Evolutionary conservation across 2,797 vertebrate genomes (phyloP).

Genomic region (Pteropus rufus): DNA sequence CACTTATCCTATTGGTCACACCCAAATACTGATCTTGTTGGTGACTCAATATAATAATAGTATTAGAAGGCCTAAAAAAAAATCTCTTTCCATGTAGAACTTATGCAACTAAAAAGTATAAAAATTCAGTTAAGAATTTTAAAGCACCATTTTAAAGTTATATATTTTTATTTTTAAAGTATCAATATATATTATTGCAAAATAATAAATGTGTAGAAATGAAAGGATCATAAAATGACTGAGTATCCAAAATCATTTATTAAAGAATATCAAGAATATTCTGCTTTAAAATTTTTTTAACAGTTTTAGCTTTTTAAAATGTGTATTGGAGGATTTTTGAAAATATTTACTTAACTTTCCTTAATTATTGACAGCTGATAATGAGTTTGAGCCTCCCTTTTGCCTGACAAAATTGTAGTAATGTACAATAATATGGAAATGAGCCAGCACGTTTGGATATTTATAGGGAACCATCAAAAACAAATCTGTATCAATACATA

Average conservation of each 20-base stretch:
- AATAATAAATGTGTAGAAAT: background rate
- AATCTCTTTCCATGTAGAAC: background rate
- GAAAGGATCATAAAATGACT: background rate
- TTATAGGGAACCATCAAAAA: background rate
- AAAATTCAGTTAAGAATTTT: background rate
- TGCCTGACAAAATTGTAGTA: background rate
- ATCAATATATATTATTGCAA: background rate
- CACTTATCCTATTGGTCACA: background rate
- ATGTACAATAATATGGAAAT: background rate
- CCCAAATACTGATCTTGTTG: slow-evolving; percentile 19
- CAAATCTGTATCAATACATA: background rate
- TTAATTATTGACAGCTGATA: background rate
- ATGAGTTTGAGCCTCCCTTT: background rate
- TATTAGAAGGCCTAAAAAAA: background rate
- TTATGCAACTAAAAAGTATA: background rate
- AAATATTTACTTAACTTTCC: background rate
- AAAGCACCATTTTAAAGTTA: background rate
- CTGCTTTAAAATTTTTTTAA: background rate
- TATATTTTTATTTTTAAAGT: background rate
- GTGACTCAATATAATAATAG: background rate
- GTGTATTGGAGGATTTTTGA: background rate
- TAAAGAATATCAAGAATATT: background rate
- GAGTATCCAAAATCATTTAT: background rate
- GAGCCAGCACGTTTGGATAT: background rate
- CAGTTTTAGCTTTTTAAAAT: background rate